Percentiles rank a stretch among this genome's conserved stretches.
Conservation (phyloP, 2,888 invertebrate species). For the Torymus texanus region DNA sequence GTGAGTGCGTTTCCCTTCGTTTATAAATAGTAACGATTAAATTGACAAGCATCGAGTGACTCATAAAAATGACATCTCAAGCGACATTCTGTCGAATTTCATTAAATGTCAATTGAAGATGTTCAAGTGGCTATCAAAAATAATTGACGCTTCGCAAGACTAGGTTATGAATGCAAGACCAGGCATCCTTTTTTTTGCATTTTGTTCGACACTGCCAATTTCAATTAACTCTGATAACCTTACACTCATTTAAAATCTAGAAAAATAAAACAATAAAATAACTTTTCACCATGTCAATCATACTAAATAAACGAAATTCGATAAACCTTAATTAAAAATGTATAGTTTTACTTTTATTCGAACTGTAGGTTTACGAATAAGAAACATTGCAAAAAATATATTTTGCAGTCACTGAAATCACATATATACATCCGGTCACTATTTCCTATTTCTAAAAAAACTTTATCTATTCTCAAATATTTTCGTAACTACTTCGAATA, state of each 20-base stretch:
- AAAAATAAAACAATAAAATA: neutral
- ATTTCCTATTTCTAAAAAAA: no score
- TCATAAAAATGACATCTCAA: slow-evolving; percentile 32
- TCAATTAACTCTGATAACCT: neutral
- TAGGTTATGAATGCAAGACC: slow-evolving; percentile 25
- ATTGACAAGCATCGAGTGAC: slow-evolving; percentile 6
- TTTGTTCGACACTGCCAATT: neutral
- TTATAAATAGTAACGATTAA: slow-evolving; percentile 12
- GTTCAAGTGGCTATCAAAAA: slow-evolving; percentile 20
- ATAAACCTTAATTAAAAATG: no score
- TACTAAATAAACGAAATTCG: no score
- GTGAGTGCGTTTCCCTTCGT: neutral
- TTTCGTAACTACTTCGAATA: no score
- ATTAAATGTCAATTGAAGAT: slow-evolving; percentile 33
- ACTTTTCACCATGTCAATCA: no score
- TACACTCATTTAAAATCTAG: neutral
- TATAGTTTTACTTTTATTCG: no score
- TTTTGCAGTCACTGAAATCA: no score
- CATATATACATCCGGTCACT: no score
- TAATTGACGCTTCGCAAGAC: slow-evolving; percentile 29
- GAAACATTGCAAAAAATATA: no score
- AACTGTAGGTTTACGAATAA: no score
- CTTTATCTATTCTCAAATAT: no score
- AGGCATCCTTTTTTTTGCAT: slow-evolving; percentile 13
- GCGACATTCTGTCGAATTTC: slow-evolving; percentile 40